Percentiles rank a stretch among this genome's conserved stretches.
phyloP scores from a whole-genome alignment of 2,797 vertebrate genomes.

The Syndactyla subalaris region DNA sequence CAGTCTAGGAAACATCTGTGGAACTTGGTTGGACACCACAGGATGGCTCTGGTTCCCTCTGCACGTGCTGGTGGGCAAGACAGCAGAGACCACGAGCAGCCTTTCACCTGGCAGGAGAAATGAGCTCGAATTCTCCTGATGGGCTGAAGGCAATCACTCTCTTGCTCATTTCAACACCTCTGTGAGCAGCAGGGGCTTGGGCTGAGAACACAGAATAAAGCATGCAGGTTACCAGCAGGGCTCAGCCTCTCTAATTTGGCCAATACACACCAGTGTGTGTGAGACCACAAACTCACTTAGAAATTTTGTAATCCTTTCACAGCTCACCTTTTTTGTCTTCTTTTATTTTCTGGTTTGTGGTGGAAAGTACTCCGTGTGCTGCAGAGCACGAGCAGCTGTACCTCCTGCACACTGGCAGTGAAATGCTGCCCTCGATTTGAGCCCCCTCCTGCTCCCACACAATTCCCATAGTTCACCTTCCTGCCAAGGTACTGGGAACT shows the following conservation, averaged over 20 bases:
- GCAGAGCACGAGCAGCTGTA: not conserved
- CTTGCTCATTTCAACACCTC: not conserved
- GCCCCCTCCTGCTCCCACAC: constrained; percentile 33
- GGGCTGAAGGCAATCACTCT: not conserved
- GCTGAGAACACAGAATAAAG: not conserved
- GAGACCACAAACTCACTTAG: not conserved
- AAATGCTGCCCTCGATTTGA: constrained; percentile 35
- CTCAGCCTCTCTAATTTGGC: not conserved
- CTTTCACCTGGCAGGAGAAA: not conserved
- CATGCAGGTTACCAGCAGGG: not conserved
- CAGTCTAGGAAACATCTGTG: not conserved
- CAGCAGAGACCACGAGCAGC: fast-evolving
- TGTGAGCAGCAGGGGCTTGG: not conserved
- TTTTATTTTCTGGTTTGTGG: not conserved
- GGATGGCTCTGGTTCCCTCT: fast-evolving
- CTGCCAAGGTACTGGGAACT: constrained; percentile 35
- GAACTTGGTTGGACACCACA: fast-evolving
- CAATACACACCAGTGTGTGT: fast-evolving
- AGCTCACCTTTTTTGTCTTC: not conserved
- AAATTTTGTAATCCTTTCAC: not conserved
- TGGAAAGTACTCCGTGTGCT: not conserved
- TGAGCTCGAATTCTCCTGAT: not conserved
- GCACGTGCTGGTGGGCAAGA: fast-evolving
- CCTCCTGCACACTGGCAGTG: constrained; percentile 31
- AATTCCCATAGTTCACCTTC: constrained; percentile 43